phyloP scores from a whole-genome alignment of 1,140 invertebrate genomes.

The Pantala flavescens region DNA sequence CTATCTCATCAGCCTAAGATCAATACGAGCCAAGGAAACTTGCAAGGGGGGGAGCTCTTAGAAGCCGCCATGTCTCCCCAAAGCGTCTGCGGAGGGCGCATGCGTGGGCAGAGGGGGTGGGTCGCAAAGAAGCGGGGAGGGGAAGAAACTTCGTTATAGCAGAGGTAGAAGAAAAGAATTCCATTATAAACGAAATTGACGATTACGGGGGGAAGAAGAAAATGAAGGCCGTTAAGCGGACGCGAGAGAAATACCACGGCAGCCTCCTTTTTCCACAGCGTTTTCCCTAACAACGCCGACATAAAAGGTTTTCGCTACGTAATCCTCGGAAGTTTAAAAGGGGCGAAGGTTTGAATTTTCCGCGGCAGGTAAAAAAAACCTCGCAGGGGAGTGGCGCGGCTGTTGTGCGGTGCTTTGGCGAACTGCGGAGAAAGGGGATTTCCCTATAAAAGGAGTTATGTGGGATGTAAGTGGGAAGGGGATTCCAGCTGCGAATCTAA shows the following conservation, averaged over 20 bases:
- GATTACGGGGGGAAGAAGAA: neutral
- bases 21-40: neutral
- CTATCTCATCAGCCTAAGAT: no score
- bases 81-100: neutral
- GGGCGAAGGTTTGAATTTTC: neutral
- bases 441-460: no score
- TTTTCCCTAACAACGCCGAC: neutral
- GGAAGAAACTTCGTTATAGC: constrained; percentile 9
- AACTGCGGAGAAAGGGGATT: neutral
- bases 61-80: neutral
- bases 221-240: neutral
- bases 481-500: neutral
- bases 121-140: neutral
- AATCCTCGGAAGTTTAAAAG: neutral
- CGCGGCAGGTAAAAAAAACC: neutral
- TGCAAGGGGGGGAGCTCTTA: neutral
- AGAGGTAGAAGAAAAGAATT: constrained; percentile 3
- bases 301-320: neutral
- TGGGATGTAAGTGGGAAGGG: neutral
- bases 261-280: neutral
- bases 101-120: neutral
- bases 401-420: neutral
- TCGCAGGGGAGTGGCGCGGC: neutral
- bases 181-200: constrained; percentile 10
- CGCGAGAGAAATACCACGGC: constrained; percentile 2